These are phyloP conservation scores for Solenopsis fugax DNA, from an alignment of 1,140 invertebrate genomes.

Conservation along the genomic window DNA sequence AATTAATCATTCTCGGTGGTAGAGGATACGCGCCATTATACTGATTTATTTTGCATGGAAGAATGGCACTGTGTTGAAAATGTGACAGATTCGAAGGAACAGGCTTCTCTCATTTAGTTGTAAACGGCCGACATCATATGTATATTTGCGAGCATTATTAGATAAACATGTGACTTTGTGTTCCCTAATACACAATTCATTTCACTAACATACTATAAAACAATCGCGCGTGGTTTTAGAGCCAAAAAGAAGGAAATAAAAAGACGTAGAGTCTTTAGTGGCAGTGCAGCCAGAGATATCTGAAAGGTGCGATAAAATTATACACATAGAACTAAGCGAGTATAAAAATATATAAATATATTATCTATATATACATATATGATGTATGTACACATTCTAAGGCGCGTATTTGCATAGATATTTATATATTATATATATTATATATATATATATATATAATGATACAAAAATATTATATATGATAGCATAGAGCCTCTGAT, in stretches of 20 bases:
- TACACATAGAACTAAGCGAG: constrained; percentile 57
- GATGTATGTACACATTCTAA: constrained; percentile 74
- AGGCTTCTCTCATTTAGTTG: constrained; percentile 47
- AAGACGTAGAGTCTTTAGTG: constrained; percentile 30
- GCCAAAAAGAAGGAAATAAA: constrained; percentile 22
- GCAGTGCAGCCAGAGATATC: constrained; percentile 66
- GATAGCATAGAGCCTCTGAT: constrained; percentile 71
- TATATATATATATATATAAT: constrained; percentile 64
- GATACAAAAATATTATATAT: constrained; percentile 69
- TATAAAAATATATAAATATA: constrained; percentile 71
- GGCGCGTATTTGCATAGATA: constrained; percentile 74
- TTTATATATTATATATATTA: constrained; percentile 70
- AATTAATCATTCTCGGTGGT: not conserved
- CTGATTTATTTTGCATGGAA: constrained; percentile 42
- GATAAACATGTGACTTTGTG: constrained; percentile 41
- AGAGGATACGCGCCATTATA: not conserved
- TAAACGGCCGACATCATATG: constrained; percentile 35
- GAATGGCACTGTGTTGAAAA: not conserved
- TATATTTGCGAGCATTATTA: constrained; percentile 64
- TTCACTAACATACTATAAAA: constrained; percentile 47
- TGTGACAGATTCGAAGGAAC: not conserved
- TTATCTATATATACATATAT: constrained; percentile 65
- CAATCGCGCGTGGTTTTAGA: constrained; percentile 54
- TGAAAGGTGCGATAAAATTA: constrained; percentile 67
- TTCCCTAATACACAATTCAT: constrained; percentile 57